Evolutionary conservation across 2,888 invertebrate species (phyloP).

Genomic region (Thymelicus acteon): DNA sequence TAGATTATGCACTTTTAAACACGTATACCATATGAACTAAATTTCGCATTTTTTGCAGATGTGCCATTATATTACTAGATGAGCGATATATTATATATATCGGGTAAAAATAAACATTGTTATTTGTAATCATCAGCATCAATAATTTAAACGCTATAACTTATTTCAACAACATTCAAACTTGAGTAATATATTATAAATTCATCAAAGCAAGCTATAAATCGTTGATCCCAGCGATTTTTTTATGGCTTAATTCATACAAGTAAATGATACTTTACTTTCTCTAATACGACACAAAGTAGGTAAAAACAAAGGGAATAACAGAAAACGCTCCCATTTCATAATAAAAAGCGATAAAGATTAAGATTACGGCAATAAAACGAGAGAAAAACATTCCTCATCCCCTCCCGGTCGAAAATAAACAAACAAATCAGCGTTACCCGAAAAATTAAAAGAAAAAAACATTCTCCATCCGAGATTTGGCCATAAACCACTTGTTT

Average conservation of each 20-base stretch:
- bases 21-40: too few species aligned
- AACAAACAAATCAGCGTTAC: constrained; percentile 37
- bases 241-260: constrained; percentile 28
- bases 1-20: too few species aligned
- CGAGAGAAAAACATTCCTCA: constrained; percentile 36
- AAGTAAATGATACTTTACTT: constrained; percentile 20
- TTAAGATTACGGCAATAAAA: constrained; percentile 39
- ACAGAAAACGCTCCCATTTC: constrained; percentile 29
- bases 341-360: constrained; percentile 38
- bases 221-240: background rate
- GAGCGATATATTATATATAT: too few species aligned
- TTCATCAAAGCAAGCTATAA: background rate
- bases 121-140: too few species aligned
- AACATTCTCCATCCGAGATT: constrained; percentile 12
- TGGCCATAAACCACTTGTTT: background rate
- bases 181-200: background rate
- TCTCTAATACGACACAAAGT: constrained; percentile 24
- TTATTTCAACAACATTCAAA: too few species aligned
- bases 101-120: too few species aligned
- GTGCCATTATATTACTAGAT: too few species aligned
- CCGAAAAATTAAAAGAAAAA: constrained; percentile 28
- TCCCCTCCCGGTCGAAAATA: constrained; percentile 30
- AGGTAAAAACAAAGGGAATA: constrained; percentile 26
- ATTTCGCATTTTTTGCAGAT: too few species aligned
- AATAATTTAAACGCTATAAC: too few species aligned